Evolutionary conservation across 2,888 invertebrate species (phyloP).

Genomic region (Meandrusa payeni): DNA sequence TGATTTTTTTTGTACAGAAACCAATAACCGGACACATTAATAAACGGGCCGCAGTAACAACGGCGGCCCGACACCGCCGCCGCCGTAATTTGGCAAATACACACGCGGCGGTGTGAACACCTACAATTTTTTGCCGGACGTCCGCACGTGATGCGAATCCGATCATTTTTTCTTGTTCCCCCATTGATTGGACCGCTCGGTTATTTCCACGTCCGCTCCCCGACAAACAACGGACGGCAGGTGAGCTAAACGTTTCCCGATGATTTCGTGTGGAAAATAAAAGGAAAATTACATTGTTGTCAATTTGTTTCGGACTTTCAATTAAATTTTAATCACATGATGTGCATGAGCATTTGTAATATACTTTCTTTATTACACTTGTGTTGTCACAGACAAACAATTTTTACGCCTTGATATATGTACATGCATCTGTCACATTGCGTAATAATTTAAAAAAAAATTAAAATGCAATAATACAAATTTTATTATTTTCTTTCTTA

Average conservation of each 20-base stretch:
- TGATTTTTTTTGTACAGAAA: constrained; percentile 4
- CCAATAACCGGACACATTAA: constrained; percentile 13
- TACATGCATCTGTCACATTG: no score
- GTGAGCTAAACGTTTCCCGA: constrained; percentile 54
- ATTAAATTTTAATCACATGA: no score
- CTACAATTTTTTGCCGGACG: constrained; percentile 49
- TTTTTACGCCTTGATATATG: no score
- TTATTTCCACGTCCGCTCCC: constrained; percentile 52
- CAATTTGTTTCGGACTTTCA: no score
- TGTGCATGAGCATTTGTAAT: no score
- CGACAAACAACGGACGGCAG: constrained; percentile 56
- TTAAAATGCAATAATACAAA: no score
- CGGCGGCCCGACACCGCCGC: constrained; percentile 13
- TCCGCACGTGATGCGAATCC: constrained; percentile 69
- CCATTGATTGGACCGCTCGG: constrained; percentile 65
- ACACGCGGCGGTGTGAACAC: constrained; percentile 52
- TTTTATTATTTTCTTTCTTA: no score
- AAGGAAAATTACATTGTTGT: constrained; percentile 2
- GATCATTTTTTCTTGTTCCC: constrained; percentile 66
- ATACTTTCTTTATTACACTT: no score
- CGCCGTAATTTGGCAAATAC: constrained; percentile 35
- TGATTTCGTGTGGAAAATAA: constrained; percentile 14
- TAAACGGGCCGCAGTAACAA: constrained; percentile 27
- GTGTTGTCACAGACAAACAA: no score
- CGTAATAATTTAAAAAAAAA: no score